Conservation (phyloP, 2,888 invertebrate species). For the Steinernema carpocapsae region DNA sequence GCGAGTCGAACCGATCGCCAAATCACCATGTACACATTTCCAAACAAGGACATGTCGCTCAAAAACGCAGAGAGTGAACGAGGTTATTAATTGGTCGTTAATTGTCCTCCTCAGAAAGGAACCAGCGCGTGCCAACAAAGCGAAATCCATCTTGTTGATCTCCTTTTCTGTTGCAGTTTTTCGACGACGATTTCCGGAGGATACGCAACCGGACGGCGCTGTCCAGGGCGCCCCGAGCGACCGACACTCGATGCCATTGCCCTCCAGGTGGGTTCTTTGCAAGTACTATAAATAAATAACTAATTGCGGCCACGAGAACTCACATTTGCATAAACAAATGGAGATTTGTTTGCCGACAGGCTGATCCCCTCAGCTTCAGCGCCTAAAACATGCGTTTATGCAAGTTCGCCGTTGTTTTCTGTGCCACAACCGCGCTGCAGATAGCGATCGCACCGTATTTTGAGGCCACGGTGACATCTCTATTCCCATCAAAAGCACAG, state of each 20-base stretch:
- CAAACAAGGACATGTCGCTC: conserved; percentile 33
- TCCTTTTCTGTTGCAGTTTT: conserved; percentile 15
- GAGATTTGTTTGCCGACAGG: conserved; percentile 14
- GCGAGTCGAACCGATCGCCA: not conserved
- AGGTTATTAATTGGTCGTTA: conserved; percentile 10
- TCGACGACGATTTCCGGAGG: conserved; percentile 28
- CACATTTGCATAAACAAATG: conserved; percentile 27
- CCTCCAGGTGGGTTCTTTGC: conserved; percentile 18
- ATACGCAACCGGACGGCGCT: conserved; percentile 19
- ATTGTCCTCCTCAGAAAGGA: not conserved
- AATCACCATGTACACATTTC: conserved; percentile 11
- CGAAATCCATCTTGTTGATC: not conserved
- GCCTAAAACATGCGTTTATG: not conserved
- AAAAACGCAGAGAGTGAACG: not conserved
- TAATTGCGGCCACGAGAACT: not conserved
- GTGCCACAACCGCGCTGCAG: not conserved
- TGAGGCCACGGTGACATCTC: conserved; percentile 12
- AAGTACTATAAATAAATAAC: conserved; percentile 7
- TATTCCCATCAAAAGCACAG: conserved; percentile 26
- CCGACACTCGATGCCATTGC: conserved; percentile 19
- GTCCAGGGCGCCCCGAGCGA: conserved; percentile 15
- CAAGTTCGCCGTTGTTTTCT: conserved; percentile 19
- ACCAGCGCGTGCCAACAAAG: conserved; percentile 23
- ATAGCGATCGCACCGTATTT: conserved; percentile 32
- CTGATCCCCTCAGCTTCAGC: not conserved